A percentile compares a stretch with the other conserved stretches of the same genome.
Conservation (phyloP, 2,888 invertebrate genomes). For the Ceramica pisi region DNA sequence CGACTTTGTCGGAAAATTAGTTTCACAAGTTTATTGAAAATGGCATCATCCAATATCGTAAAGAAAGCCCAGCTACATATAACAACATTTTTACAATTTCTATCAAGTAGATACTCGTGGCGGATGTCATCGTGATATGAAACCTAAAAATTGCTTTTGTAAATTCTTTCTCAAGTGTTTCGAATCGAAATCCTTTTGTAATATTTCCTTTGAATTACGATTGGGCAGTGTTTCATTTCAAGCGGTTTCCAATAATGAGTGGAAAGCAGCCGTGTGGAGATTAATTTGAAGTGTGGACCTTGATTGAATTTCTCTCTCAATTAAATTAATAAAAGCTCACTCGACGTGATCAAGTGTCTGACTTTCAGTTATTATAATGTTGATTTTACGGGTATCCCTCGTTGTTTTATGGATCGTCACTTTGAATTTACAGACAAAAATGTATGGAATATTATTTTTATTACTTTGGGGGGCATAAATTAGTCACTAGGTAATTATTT, state of each 20-base stretch:
- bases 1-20: conserved; percentile 14
- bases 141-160: conserved; percentile 40
- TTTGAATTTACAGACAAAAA: not conserved
- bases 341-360: conserved; percentile 67
- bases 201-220: conserved; percentile 54
- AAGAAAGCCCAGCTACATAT: not conserved
- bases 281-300: conserved; percentile 75
- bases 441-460: not conserved
- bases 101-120: conserved; percentile 2
- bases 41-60: conserved; percentile 4
- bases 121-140: conserved; percentile 24
- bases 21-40: conserved; percentile 35
- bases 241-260: conserved; percentile 72
- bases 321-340: conserved; percentile 74
- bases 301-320: conserved; percentile 78
- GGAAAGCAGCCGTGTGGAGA: conserved; percentile 68
- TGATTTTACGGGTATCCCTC: conserved; percentile 22
- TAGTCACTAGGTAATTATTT: not conserved
- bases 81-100: conserved; percentile 24
- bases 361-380: conserved; percentile 52
- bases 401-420: not conserved
- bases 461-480: not conserved
- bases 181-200: conserved; percentile 39
- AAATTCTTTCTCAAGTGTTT: conserved; percentile 31
- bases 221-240: conserved; percentile 64